A percentile compares a stretch with the other conserved stretches of the same genome.
phyloP scores from a whole-genome alignment of 2,113 vertebrate species.

The Rhynchomys soricoides region DNA sequence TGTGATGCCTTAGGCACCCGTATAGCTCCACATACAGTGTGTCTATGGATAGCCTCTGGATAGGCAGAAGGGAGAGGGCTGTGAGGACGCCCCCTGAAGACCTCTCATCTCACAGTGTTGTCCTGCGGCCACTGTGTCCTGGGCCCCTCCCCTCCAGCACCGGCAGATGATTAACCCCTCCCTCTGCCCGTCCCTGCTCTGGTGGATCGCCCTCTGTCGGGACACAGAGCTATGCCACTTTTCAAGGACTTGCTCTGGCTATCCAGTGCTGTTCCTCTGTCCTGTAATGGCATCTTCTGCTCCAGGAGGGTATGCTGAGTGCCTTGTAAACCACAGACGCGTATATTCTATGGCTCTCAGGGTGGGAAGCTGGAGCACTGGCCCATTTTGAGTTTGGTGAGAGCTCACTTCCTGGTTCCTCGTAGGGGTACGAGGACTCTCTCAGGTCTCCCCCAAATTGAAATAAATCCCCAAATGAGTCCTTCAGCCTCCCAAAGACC shows the following conservation, averaged over 20 bases:
- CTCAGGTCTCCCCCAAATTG: background rate
- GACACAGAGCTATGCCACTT: background rate
- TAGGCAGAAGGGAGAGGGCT: background rate
- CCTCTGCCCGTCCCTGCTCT: too few species aligned
- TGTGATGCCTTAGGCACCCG: accelerated
- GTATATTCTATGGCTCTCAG: too few species aligned
- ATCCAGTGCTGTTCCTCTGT: background rate
- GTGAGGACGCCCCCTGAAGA: background rate
- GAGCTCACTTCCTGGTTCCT: background rate
- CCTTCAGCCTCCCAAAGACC: background rate
- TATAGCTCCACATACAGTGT: background rate
- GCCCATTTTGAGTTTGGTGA: background rate
- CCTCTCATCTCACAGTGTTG: background rate
- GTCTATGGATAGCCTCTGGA: too few species aligned
- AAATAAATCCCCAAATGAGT: background rate
- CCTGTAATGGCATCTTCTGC: accelerated
- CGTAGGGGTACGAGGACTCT: too few species aligned
- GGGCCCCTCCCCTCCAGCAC: background rate
- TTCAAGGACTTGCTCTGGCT: background rate
- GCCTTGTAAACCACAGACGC: background rate
- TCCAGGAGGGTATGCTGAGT: accelerated
- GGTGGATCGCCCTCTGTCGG: background rate
- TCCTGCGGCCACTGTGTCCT: background rate
- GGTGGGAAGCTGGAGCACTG: background rate
- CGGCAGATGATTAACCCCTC: accelerated